These are phyloP conservation scores for Leptothorax acervorum DNA, from an alignment of 2,888 invertebrate species.

Conservation along the genomic window DNA sequence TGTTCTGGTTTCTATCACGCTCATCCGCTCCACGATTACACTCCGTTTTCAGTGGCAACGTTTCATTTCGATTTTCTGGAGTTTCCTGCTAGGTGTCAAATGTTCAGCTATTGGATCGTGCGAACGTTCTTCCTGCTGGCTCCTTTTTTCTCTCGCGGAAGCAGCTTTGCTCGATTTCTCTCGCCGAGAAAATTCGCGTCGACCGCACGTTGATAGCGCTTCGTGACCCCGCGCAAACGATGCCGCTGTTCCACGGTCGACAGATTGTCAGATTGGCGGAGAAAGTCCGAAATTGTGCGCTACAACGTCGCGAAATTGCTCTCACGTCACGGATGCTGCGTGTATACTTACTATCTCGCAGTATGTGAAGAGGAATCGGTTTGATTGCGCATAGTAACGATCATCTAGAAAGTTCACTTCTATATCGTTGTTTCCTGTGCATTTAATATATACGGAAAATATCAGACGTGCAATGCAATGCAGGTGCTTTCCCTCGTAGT, in stretches of 20 bases:
- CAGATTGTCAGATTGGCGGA: constrained; percentile 31
- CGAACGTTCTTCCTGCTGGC: constrained; percentile 25
- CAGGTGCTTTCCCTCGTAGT: constrained; percentile 22
- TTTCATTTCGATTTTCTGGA: constrained; percentile 71
- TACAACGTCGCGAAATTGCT: constrained; percentile 20
- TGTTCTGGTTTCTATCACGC: constrained; percentile 26
- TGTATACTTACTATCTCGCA: neutral
- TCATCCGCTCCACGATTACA: constrained; percentile 39
- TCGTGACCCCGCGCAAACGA: constrained; percentile 21
- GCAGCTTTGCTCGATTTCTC: constrained; percentile 46
- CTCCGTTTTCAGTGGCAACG: constrained; percentile 54
- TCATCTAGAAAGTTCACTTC: constrained; percentile 24
- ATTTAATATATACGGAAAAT: constrained; percentile 1
- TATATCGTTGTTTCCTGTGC: neutral
- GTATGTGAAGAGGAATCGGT: neutral
- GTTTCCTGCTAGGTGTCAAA: constrained; percentile 68
- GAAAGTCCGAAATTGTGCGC: constrained; percentile 45
- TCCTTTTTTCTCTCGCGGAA: constrained; percentile 10
- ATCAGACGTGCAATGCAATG: constrained; percentile 9
- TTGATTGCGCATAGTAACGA: constrained; percentile 15
- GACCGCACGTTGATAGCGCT: constrained; percentile 31
- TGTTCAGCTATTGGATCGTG: constrained; percentile 61
- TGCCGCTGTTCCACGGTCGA: constrained; percentile 30
- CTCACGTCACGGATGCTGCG: constrained; percentile 4
- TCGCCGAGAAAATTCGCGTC: constrained; percentile 47